phyloP scores from a whole-genome alignment of 2,797 vertebrate species.

The Rhinoraja longicauda region DNA sequence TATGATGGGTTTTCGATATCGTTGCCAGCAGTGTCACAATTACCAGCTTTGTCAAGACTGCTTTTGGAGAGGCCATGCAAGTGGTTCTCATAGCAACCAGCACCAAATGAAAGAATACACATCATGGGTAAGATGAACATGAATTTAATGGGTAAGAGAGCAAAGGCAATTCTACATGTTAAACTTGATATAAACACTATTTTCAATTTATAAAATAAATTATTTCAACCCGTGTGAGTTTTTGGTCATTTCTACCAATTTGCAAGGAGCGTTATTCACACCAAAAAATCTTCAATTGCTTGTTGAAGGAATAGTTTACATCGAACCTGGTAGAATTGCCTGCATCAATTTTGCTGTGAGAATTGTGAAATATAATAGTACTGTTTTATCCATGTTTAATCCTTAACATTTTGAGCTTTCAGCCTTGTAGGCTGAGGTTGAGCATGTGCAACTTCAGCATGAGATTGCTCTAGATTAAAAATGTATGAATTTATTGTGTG shows the following conservation, averaged over 20 bases:
- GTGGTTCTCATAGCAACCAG: constrained; percentile 98
- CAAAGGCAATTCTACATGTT: background rate
- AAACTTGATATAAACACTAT: background rate
- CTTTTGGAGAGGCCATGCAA: constrained; percentile 98
- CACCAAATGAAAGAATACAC: constrained; percentile 99
- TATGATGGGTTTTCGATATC: constrained; percentile 99
- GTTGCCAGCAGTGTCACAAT: constrained; percentile 99
- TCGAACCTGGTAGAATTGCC: background rate
- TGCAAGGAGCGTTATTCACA: background rate
- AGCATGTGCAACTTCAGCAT: background rate
- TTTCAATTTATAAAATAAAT: background rate
- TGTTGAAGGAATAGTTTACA: background rate
- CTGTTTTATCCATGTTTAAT: background rate
- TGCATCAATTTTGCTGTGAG: background rate
- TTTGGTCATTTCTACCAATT: background rate
- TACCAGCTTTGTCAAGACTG: constrained; percentile 99
- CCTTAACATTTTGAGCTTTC: background rate
- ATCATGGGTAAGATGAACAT: constrained; percentile 79
- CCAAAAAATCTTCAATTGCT: background rate
- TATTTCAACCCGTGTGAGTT: background rate
- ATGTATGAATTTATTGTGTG: background rate
- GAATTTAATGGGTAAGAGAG: background rate
- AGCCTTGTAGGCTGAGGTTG: background rate
- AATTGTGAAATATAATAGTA: background rate
- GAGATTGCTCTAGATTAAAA: background rate